Evolutionary conservation across 2,797 vertebrate genomes (phyloP), one percentile per base, ranked within the genome.

Genomic region (Steatocranus sp.): DNA sequence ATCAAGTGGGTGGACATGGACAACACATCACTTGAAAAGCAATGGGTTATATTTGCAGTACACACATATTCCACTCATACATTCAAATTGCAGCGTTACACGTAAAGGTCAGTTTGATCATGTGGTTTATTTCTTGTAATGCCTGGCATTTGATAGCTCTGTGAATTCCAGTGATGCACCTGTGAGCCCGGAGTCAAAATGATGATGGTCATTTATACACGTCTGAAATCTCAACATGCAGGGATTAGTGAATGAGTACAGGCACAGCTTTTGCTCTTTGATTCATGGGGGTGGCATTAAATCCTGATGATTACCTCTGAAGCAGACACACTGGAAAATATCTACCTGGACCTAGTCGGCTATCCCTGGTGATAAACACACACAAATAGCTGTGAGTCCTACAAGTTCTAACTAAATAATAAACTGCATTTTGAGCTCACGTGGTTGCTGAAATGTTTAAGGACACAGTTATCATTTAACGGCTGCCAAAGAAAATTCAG

Each of bases 301-400:
- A 75, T 85, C 76, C 30, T 63, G 49, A 81, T 68, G 50, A 89
- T 76, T 78, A 56, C 56, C 79, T 48, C 34, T 83, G 66, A 80
- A 36, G 49, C n/a, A 78, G 38, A 50, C 81, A 78, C 20, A n/a
- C 12, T 32, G 58, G 14, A 88, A 77, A 78, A 83, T 23, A 84
- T 43, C 36, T 63, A 63, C 53, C 73, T 68, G 78, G 27, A 20
- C 73, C 34, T 51, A 34, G 23, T 70, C 3, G 20, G 63, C 63
- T 74, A 68, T 61, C 36, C 8, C 9, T 36, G 32, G 32, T 36
- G 58, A 61, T 36, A 61, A 36, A 61, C 32, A 83, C 17, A 75
- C 27, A 36, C 23, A 9, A 38, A 58, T 12, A 51, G 46, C 50
- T 43, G 54, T 48, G 50, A 68, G 25, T 56, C 9, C 12, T 9